Conservation (phyloP, 2,113 vertebrate genomes). For the Takifugu bimaculatus region DNA sequence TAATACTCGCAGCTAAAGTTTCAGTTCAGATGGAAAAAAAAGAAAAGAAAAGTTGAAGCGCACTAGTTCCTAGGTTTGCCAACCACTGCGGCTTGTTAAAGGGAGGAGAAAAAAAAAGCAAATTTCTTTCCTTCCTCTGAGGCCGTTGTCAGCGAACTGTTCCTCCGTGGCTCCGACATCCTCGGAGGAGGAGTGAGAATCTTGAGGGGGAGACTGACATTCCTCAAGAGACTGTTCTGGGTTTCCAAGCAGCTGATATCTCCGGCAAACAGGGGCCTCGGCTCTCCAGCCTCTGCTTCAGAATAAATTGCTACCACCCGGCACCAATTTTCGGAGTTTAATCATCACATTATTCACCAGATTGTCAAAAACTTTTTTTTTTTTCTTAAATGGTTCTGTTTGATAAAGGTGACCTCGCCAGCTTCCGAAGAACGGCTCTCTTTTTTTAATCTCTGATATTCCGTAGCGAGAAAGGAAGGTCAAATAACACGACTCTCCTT, state of each 20-base stretch:
- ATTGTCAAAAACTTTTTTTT: constrained; percentile 59
- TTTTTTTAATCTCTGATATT: constrained; percentile 56
- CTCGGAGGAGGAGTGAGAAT: constrained; percentile 35
- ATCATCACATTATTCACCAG: constrained; percentile 68
- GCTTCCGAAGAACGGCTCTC: constrained; percentile 41
- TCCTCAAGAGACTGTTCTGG: constrained; percentile 57
- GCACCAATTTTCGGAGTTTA: constrained; percentile 60
- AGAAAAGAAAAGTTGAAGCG: not conserved
- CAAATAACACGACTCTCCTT: constrained; percentile 55
- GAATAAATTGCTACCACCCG: constrained; percentile 64
- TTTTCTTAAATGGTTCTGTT: constrained; percentile 50
- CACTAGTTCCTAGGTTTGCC: not conserved
- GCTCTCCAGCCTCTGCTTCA: constrained; percentile 26
- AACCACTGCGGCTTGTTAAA: constrained; percentile 18
- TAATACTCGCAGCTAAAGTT: not conserved
- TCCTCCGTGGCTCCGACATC: constrained; percentile 32
- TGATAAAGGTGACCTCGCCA: constrained; percentile 69
- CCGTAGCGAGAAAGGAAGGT: constrained; percentile 59
- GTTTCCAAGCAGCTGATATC: constrained; percentile 62
- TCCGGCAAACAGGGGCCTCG: constrained; percentile 46
- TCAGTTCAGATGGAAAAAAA: not conserved
- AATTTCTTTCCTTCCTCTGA: constrained; percentile 18
- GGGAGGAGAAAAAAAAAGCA: constrained; percentile 3
- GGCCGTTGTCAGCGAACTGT: constrained; percentile 27
- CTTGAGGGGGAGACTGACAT: constrained; percentile 49